Conservation (phyloP, 2,888 invertebrate species). For the Drosophila borborema region DNA sequence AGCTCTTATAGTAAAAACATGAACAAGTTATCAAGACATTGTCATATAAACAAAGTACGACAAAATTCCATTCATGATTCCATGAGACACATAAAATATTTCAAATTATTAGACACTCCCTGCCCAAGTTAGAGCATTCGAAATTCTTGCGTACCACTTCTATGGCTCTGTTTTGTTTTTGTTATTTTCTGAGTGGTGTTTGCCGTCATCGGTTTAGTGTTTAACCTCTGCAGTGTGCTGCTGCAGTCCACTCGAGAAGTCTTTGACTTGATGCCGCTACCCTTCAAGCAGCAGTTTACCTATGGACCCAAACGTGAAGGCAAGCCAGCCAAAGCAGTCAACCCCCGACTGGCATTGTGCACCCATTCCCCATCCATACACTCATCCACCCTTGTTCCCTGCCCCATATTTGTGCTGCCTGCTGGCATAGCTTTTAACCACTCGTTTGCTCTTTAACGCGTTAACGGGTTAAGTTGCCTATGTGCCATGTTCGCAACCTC, state of each 20-base stretch:
- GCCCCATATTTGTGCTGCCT: conserved; percentile 9
- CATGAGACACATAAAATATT: too few relatives aligned
- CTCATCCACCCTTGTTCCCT: too few relatives aligned
- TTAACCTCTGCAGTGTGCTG: conserved; percentile 76
- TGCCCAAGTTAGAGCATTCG: conserved; percentile 18
- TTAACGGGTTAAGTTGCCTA: conserved; percentile 79
- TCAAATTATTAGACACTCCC: too few relatives aligned
- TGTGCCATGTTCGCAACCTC: conserved; percentile 43
- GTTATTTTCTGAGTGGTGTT: conserved; percentile 33
- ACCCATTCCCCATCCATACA: not conserved
- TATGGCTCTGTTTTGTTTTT: conserved; percentile 21
- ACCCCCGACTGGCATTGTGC: conserved; percentile 33
- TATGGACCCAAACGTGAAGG: conserved; percentile 24
- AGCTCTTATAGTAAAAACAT: too few relatives aligned
- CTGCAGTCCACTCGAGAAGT: conserved; percentile 78
- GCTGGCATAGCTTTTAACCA: conserved; percentile 69
- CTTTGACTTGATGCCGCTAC: conserved; percentile 70
- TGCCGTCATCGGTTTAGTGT: conserved; percentile 67
- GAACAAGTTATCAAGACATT: too few relatives aligned
- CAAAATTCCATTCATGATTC: too few relatives aligned
- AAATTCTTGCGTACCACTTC: not conserved
- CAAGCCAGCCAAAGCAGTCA: conserved; percentile 45
- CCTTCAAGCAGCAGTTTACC: conserved; percentile 6
- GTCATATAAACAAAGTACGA: too few relatives aligned
- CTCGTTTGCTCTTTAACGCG: conserved; percentile 80